phyloP scores from a whole-genome alignment of 2,113 vertebrate genomes.

The Clarias magur region DNA sequence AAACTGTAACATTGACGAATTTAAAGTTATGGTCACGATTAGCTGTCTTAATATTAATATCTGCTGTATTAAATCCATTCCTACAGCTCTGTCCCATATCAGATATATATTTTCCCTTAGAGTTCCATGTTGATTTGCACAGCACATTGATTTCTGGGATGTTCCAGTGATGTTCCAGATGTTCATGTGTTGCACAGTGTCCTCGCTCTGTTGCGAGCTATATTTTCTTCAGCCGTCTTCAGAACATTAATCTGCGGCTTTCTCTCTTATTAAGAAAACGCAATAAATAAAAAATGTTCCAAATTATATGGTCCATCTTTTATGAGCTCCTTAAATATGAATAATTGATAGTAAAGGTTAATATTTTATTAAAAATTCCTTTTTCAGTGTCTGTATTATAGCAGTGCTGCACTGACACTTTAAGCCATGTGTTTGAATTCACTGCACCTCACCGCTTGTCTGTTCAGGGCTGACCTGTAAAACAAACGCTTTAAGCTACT shows the following conservation, averaged over 20 bases:
- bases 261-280: conserved; percentile 31
- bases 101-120: background rate
- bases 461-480: background rate
- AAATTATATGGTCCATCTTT: conserved; percentile 36
- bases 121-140: background rate
- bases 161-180: background rate
- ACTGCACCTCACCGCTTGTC: background rate
- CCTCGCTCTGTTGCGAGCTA: background rate
- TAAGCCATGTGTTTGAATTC: background rate
- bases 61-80: background rate
- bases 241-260: conserved; percentile 23
- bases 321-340: conserved; percentile 38
- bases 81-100: background rate
- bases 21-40: background rate
- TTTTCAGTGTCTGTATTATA: background rate
- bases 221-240: background rate
- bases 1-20: too few species aligned
- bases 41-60: background rate
- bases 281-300: conserved; percentile 33
- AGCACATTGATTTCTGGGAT: background rate
- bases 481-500: background rate
- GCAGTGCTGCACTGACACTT: background rate
- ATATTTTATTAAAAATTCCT: background rate
- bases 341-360: conserved; percentile 50
- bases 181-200: background rate